Percentiles rank a stretch among this genome's conserved stretches.
Evolutionary conservation across 2,113 vertebrate genomes (phyloP).

Genomic region (Alethe diademata): DNA sequence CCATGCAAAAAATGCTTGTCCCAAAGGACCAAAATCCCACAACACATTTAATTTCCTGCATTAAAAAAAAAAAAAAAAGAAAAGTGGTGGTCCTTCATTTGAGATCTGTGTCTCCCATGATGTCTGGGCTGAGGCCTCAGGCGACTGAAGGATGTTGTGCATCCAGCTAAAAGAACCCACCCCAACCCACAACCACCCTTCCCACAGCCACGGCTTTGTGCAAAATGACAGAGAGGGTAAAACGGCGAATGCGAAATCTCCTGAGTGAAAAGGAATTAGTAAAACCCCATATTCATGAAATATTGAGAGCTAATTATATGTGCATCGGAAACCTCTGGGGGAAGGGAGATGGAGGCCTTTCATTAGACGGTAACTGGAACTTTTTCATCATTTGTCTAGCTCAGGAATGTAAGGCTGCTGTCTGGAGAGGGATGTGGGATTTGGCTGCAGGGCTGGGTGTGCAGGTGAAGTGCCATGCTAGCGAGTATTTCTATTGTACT

Average conservation of each 20-base stretch:
- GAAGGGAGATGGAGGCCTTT: conserved; percentile 68
- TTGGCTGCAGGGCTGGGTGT: conserved; percentile 69
- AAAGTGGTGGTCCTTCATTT: background rate
- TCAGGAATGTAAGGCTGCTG: conserved; percentile 67
- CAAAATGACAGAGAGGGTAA: conserved; percentile 55
- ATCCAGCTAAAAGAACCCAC: conserved; percentile 1
- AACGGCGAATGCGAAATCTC: conserved; percentile 33
- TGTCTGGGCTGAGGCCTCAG: conserved; percentile 12
- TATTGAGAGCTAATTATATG: conserved; percentile 66
- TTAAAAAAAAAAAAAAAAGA: background rate
- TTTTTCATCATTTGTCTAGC: conserved; percentile 70
- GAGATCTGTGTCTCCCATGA: background rate
- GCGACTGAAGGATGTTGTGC: background rate
- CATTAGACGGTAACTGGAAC: conserved; percentile 67
- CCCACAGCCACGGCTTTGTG: conserved; percentile 12
- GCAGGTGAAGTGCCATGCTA: conserved; percentile 51
- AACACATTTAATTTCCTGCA: background rate
- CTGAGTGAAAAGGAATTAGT: conserved; percentile 65
- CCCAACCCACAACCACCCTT: background rate
- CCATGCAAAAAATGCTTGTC: background rate
- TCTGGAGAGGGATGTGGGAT: conserved; percentile 62
- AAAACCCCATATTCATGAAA: conserved; percentile 59
- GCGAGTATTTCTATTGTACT: conserved; percentile 7
- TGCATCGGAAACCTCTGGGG: conserved; percentile 68
- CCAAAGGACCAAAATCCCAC: background rate